A percentile compares a stretch with the other conserved stretches of the same genome.
phyloP scores from a whole-genome alignment of 2,797 vertebrate genomes.

The Macroramphosus scolopax region DNA sequence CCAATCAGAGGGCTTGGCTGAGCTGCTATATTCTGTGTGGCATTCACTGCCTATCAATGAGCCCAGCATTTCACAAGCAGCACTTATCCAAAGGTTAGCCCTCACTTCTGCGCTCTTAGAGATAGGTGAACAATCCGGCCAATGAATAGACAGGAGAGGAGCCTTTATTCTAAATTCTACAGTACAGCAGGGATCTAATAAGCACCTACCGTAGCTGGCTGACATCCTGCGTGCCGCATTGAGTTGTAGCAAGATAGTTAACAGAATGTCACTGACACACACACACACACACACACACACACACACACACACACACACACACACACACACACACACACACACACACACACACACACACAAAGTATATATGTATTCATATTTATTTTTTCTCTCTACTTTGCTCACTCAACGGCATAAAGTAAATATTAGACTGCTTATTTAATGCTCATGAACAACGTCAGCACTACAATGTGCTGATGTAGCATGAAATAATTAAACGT shows the following conservation, averaged over 20 bases:
- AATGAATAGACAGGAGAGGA: slow-evolving; percentile 1
- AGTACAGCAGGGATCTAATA: not conserved
- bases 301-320: slow-evolving; percentile 9
- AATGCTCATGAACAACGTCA: slow-evolving; percentile 54
- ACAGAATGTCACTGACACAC: not conserved
- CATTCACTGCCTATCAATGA: slow-evolving; percentile 37
- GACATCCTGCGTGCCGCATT: too few species aligned
- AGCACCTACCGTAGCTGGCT: slow-evolving; percentile 4
- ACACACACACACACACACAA: too few species aligned
- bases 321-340: slow-evolving; percentile 6
- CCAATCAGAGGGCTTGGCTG: slow-evolving; percentile 25
- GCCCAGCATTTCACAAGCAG: slow-evolving; percentile 21
- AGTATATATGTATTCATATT: too few species aligned
- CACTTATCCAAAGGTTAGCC: slow-evolving; percentile 34
- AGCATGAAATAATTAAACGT: slow-evolving; percentile 68
- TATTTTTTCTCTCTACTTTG: slow-evolving; percentile 19
- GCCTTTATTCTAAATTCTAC: not conserved
- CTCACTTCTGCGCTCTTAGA: slow-evolving; percentile 18
- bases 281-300: slow-evolving; percentile 2
- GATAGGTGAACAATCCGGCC: slow-evolving; percentile 26
- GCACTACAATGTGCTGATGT: slow-evolving; percentile 61
- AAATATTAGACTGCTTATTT: slow-evolving; percentile 66
- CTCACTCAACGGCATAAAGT: slow-evolving; percentile 45
- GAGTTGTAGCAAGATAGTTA: too few species aligned
- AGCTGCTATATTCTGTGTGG: slow-evolving; percentile 4